Conservation (phyloP, 2,797 vertebrate species). For the Microctenopoma stevenorrisi region DNA sequence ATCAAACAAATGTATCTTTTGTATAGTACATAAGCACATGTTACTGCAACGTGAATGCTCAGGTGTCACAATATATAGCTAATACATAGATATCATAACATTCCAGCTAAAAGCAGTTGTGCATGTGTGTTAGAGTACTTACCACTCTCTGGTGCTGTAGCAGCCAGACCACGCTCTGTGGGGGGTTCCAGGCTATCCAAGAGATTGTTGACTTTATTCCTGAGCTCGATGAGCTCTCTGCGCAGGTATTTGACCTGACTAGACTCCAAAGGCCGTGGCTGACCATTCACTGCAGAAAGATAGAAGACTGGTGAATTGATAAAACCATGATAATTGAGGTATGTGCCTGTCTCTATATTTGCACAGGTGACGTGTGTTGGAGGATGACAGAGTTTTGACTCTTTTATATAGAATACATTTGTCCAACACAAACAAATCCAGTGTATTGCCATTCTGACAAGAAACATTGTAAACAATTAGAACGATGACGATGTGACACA, state of each 20-base stretch:
- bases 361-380: neutral
- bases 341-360: neutral
- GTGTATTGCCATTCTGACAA: too few relatives aligned
- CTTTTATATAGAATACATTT: slow-evolving; percentile 28
- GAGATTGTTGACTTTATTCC: slow-evolving; percentile 98
- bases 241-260: slow-evolving; percentile 98
- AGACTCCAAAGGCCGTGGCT: slow-evolving; percentile 96
- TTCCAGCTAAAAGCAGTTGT: neutral
- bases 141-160: slow-evolving; percentile 89
- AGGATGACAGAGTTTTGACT: slow-evolving; percentile 3
- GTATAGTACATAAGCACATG: neutral
- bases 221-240: slow-evolving; percentile 96
- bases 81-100: neutral
- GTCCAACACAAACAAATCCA: neutral
- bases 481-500: too few relatives aligned
- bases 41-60: too few relatives aligned
- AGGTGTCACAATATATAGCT: too few relatives aligned
- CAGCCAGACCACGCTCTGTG: slow-evolving; percentile 88
- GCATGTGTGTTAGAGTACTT: slow-evolving; percentile 38
- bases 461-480: too few relatives aligned
- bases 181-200: slow-evolving; percentile 96
- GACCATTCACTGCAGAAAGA: slow-evolving; percentile 91
- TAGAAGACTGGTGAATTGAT: neutral
- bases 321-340: neutral
- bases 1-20: neutral